These are phyloP conservation scores for Hydriomena furcata DNA, from an alignment of 2,888 invertebrate species.

Conservation along the genomic window DNA sequence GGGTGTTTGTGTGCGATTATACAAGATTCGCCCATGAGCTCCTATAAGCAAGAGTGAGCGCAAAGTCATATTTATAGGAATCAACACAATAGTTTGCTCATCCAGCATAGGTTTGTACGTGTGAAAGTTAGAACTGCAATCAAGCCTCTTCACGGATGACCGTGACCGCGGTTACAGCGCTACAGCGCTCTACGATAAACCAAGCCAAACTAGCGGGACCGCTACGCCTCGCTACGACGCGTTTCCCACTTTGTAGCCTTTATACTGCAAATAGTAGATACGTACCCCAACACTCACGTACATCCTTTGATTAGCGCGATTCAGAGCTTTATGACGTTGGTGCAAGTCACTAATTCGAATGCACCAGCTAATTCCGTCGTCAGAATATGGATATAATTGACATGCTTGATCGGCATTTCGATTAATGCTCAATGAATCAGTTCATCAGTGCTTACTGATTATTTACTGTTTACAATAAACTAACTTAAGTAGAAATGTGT, in stretches of 20 bases:
- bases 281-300: conserved; percentile 28
- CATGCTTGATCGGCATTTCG: conserved; percentile 45
- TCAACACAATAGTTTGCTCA: neutral
- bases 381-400: conserved; percentile 43
- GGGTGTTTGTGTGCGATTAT: no score
- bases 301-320: conserved; percentile 33
- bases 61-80: no score
- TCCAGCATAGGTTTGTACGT: neutral
- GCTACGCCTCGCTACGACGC: conserved; percentile 44
- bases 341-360: conserved; percentile 39
- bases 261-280: no score
- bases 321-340: conserved; percentile 35
- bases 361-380: conserved; percentile 19
- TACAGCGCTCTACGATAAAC: conserved; percentile 40
- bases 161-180: conserved; percentile 64
- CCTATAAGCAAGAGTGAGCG: no score
- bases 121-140: conserved; percentile 46
- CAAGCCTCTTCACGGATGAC: conserved; percentile 64
- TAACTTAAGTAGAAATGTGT: no score
- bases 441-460: conserved; percentile 18
- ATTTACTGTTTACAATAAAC: conserved; percentile 2
- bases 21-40: no score
- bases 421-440: conserved; percentile 37
- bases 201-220: conserved; percentile 51
- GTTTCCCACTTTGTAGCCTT: conserved; percentile 26